Evolutionary conservation across 2,797 vertebrate genomes (phyloP).

Genomic region (Pteronotus mesoamericanus): DNA sequence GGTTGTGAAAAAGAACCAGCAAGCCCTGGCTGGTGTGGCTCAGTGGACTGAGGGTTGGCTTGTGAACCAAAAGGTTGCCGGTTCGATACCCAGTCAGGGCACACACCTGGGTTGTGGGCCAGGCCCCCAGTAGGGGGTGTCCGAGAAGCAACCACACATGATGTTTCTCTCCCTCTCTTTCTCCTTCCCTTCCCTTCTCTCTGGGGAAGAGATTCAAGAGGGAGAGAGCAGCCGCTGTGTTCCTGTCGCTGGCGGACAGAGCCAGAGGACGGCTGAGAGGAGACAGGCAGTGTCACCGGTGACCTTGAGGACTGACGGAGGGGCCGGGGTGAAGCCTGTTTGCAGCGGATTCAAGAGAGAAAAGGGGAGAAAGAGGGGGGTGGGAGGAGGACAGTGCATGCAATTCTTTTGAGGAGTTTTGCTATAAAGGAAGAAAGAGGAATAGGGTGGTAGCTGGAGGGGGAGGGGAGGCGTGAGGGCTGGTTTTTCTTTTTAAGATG

Average conservation of each 20-base stretch:
- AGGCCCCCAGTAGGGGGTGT: no score
- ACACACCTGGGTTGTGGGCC: no score
- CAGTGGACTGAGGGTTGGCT: no score
- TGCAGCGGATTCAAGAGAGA: neutral
- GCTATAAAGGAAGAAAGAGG: neutral
- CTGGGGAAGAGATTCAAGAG: neutral
- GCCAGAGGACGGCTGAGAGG: neutral
- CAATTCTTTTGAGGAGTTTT: neutral
- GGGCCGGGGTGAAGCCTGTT: neutral
- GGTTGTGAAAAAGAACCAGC: neutral
- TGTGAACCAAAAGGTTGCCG: no score
- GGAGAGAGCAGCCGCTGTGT: no score
- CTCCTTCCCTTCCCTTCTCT: no score
- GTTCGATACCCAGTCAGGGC: no score
- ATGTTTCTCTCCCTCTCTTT: no score
- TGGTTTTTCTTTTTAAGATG: neutral
- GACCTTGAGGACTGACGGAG: neutral
- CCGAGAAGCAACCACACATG: no score
- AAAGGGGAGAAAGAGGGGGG: neutral
- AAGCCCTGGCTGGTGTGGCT: neutral
- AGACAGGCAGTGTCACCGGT: neutral
- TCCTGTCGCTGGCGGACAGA: fast-evolving
- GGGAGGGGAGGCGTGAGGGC: no score
- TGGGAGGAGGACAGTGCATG: neutral
- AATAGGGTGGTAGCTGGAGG: neutral